Conservation (phyloP, 1,140 invertebrate species). For the Musca domestica region DNA sequence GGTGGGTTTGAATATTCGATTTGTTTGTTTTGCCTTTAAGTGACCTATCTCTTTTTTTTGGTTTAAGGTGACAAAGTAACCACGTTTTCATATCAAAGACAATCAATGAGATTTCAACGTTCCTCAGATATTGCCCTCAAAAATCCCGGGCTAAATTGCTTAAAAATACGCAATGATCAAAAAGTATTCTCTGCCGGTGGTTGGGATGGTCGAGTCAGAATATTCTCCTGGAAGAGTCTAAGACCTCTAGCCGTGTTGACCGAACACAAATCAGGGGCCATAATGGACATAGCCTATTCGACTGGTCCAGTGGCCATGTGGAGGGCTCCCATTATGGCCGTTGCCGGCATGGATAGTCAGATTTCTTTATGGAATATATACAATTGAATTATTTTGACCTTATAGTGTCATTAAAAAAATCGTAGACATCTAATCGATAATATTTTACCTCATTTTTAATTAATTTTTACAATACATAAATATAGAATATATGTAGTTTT, state of each 20-base stretch:
- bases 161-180: conserved; percentile 68
- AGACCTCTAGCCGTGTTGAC: conserved; percentile 71
- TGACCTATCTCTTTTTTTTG: no score
- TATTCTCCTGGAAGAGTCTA: conserved; percentile 77
- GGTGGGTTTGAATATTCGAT: conserved; percentile 38
- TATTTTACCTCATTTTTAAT: not conserved
- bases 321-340: conserved; percentile 71
- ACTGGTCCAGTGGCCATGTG: conserved; percentile 61
- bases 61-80: conserved; percentile 51
- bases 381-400: conserved; percentile 51
- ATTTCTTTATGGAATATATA: conserved; percentile 77
- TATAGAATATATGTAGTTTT: no score
- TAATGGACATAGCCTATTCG: conserved; percentile 70
- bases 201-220: conserved; percentile 72
- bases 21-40: no score
- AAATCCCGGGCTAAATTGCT: conserved; percentile 69
- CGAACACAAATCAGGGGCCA: conserved; percentile 63
- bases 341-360: conserved; percentile 66
- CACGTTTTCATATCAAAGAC: conserved; percentile 50
- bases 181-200: conserved; percentile 74
- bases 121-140: conserved; percentile 63
- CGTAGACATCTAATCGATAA: no score
- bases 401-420: no score
- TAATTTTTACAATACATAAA: no score
- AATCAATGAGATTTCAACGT: conserved; percentile 59